Conservation (phyloP, 2,113 vertebrate species). For the Trinectes maculatus region DNA sequence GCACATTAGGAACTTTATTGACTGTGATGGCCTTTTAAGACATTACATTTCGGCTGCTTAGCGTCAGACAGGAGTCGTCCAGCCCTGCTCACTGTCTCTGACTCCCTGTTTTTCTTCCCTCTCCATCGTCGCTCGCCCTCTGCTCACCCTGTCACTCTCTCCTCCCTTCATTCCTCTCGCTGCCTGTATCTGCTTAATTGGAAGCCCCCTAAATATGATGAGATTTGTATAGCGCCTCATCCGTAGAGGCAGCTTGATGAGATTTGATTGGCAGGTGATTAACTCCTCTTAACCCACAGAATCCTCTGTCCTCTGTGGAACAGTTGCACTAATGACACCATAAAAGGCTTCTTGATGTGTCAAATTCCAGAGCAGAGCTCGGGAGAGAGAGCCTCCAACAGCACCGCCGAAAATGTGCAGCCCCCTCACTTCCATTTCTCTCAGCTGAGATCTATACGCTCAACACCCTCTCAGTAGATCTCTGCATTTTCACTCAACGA, state of each 20-base stretch:
- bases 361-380: slow-evolving; percentile 52
- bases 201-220: slow-evolving; percentile 69
- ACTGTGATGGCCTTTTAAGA: slow-evolving; percentile 80
- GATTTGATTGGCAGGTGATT: slow-evolving; percentile 79
- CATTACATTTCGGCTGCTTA: slow-evolving; percentile 77
- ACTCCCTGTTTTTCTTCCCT: slow-evolving; percentile 39
- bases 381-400: slow-evolving; percentile 59
- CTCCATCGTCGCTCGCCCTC: slow-evolving; percentile 31
- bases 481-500: slow-evolving; percentile 61
- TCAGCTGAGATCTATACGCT: slow-evolving; percentile 66
- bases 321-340: slow-evolving; percentile 74
- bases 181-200: slow-evolving; percentile 63
- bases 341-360: slow-evolving; percentile 70
- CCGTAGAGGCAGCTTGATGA: slow-evolving; percentile 67
- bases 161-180: slow-evolving; percentile 34
- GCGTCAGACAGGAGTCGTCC: slow-evolving; percentile 73
- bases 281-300: slow-evolving; percentile 79
- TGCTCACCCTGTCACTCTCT: slow-evolving; percentile 45
- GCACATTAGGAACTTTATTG: slow-evolving; percentile 82
- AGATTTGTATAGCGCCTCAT: slow-evolving; percentile 65
- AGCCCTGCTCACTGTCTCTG: slow-evolving; percentile 59
- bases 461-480: slow-evolving; percentile 45
- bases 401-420: slow-evolving; percentile 47
- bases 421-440: slow-evolving; percentile 52
- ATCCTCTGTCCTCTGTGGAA: slow-evolving; percentile 71